Conservation (phyloP, 2,797 vertebrate genomes). For the Petrocephalus sullivani region DNA sequence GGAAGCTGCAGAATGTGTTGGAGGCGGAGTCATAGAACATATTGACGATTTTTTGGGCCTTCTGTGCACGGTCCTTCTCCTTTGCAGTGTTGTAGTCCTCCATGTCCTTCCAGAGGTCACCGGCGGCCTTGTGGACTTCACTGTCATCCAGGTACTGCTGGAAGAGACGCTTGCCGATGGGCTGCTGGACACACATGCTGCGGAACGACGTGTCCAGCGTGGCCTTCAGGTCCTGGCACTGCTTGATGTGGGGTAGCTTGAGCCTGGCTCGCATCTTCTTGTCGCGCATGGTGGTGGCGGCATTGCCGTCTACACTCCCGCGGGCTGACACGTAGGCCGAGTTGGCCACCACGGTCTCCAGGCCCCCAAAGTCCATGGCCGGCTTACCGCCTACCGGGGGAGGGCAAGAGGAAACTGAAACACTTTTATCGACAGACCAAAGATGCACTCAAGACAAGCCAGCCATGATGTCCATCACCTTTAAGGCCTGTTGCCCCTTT, state of each 20-base stretch:
- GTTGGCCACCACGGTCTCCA: constrained; percentile 73
- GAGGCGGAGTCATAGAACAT: constrained; percentile 60
- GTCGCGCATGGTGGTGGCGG: constrained; percentile 57
- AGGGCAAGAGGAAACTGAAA: neutral
- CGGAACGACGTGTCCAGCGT: constrained; percentile 52
- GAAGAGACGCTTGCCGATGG: constrained; percentile 65
- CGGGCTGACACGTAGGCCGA: constrained; percentile 68
- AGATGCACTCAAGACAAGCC: neutral
- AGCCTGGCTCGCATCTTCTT: constrained; percentile 64
- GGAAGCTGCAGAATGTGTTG: constrained; percentile 61
- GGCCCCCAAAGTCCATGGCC: constrained; percentile 64
- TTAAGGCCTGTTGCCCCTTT: neutral
- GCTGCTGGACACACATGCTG: constrained; percentile 61
- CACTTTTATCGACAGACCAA: neutral
- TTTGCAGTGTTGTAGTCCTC: constrained; percentile 55
- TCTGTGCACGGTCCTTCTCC: constrained; percentile 57
- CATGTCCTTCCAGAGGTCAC: constrained; percentile 62
- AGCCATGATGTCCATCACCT: neutral
- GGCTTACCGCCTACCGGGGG: constrained; percentile 35
- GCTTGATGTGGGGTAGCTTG: constrained; percentile 62
- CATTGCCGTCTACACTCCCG: constrained; percentile 50
- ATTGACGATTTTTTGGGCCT: constrained; percentile 62
- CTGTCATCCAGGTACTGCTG: constrained; percentile 58
- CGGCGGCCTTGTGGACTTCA: constrained; percentile 41
- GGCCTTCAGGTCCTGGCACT: constrained; percentile 60